Percentiles rank a stretch among this genome's conserved stretches.
phyloP scores from a whole-genome alignment of 1,140 invertebrate species.

The Nylanderia fulva region DNA sequence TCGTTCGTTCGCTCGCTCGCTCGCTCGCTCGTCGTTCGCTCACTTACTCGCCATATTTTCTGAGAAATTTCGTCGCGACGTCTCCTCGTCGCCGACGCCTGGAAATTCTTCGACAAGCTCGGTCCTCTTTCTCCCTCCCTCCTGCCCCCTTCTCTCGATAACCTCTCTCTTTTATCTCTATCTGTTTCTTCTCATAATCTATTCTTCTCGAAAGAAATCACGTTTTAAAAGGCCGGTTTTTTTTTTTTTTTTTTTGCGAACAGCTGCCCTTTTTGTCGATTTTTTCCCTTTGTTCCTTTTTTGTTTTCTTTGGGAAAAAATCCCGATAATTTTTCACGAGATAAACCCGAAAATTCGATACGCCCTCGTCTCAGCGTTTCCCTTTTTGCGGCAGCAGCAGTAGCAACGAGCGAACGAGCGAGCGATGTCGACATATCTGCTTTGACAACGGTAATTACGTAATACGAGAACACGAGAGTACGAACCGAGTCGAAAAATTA shows the following conservation, averaged over 20 bases:
- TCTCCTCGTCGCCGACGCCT: constrained; percentile 28
- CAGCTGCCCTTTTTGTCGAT: constrained; percentile 57
- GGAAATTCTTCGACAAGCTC: constrained; percentile 1
- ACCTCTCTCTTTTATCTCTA: not conserved
- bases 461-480: constrained; percentile 32
- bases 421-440: constrained; percentile 53
- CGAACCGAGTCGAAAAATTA: constrained; percentile 18
- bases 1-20: constrained; percentile 58
- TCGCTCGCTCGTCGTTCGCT: constrained; percentile 55
- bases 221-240: constrained; percentile 49
- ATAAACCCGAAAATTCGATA: constrained; percentile 41
- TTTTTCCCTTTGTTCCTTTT: not conserved
- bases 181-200: not conserved
- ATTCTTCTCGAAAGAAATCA: constrained; percentile 40
- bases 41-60: constrained; percentile 70
- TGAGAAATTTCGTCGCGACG: constrained; percentile 64
- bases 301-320: not conserved
- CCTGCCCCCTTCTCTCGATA: not conserved
- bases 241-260: no score
- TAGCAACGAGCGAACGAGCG: constrained; percentile 10
- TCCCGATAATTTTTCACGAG: not conserved
- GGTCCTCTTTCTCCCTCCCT: not conserved
- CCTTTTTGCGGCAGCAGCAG: constrained; percentile 4
- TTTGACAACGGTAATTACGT: constrained; percentile 58
- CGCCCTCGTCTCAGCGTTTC: not conserved